Conservation (phyloP, 2,113 vertebrate genomes). For the Syngnathus floridae region DNA sequence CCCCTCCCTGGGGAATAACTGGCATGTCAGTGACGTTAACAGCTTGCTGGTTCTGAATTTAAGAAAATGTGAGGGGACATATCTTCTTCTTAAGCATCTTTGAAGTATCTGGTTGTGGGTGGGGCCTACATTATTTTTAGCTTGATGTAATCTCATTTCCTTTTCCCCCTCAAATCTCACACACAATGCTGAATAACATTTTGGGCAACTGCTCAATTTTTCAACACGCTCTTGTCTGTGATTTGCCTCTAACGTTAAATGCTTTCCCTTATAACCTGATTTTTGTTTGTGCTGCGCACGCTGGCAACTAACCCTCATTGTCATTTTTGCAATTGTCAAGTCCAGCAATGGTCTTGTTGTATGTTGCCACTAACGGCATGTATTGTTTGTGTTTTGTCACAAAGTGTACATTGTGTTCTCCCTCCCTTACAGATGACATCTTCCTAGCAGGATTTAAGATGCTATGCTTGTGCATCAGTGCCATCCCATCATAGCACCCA, state of each 20-base stretch:
- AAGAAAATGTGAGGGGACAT: conserved; percentile 17
- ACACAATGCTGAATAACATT: conserved; percentile 3
- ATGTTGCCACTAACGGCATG: conserved; percentile 48
- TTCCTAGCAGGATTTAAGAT: conserved; percentile 39
- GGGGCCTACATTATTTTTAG: conserved; percentile 3
- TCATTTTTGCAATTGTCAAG: conserved; percentile 21
- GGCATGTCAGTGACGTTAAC: conserved; percentile 32
- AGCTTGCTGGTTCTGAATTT: conserved; percentile 23
- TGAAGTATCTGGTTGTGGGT: background rate
- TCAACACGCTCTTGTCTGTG: conserved; percentile 3
- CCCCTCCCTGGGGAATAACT: conserved; percentile 25
- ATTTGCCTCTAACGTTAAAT: conserved; percentile 1
- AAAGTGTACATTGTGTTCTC: conserved; percentile 58
- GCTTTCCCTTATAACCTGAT: background rate
- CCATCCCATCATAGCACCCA: conserved; percentile 32
- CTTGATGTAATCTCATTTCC: background rate
- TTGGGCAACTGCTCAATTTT: conserved; percentile 10
- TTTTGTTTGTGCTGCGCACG: background rate
- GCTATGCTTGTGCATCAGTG: conserved; percentile 43
- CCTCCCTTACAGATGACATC: conserved; percentile 44
- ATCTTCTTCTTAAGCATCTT: conserved; percentile 11
- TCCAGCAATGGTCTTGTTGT: conserved; percentile 33
- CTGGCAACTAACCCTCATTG: conserved; percentile 18
- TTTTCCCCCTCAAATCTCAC: background rate
- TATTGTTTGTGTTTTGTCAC: conserved; percentile 54